Base-by-base conservation (phyloP, 2,797 vertebrate genomes). In the Eleutherodactylus coqui region DNA sequence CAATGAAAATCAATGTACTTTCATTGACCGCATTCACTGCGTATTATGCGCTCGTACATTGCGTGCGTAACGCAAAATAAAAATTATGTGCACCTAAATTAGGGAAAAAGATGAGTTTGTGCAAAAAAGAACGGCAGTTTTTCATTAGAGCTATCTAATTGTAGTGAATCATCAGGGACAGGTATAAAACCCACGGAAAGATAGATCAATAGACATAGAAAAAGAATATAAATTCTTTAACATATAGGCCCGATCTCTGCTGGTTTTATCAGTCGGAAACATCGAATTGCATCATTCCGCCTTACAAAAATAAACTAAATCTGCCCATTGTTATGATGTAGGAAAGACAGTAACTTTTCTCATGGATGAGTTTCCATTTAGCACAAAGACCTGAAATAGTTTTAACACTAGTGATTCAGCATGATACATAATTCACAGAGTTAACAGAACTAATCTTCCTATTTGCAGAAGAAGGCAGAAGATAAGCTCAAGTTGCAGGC, bases 371-470 rank as follows among this genome's bases (percentile, higher is more conserved):
- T 58, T 70, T 83, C 69, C 67, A 83, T 53, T 83, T 83, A 58
- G 27, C 69, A 60, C 38, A 55, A 55, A 83, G 43, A 75, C 36
- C 27, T 45, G 34, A 83, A 51, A 72, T 72, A 62, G 72, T 79
- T 85, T 70, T 79, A 79, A 45, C 49, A 51, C 62, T 27, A 43
- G 83, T 85, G 82, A 76, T 75, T 75, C 83, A 51, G 83, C 60
- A 45, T 75, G 32, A 85, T 85, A 79, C 75, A 79, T 79, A 85
- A 78, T 78, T 69, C 47, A 67, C 29, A 79, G 55, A 85, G 75
- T 79, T 79, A 60, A 58, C 45, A 79, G 62, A 70, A 80, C 77
- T 85, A 80, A 83, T 83, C 81, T 83, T 58, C 76, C 36, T 80
- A 80, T 80, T 85, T 70, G 53, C 49, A 83, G 55, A 36, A n/a